Evolutionary conservation across 2,888 invertebrate genomes (phyloP), one percentile per base, ranked within the genome.

Genomic region (Lycaena phlaeas): DNA sequence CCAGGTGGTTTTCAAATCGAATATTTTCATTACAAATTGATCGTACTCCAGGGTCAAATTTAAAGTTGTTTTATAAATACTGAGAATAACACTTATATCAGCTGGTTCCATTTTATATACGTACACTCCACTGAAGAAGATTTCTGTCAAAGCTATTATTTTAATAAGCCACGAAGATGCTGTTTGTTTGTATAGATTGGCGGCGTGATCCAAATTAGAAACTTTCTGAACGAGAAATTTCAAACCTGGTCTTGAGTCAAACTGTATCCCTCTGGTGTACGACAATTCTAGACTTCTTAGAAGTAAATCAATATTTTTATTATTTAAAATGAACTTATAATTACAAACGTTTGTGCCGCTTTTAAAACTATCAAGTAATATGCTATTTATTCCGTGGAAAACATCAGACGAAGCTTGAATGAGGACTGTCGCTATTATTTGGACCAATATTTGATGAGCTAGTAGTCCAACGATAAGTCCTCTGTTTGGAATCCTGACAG

Each of bases 171-270:
- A 95, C 1, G 96, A 93, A 0, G 95, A 94, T 22, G 95, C 95
- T 6, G 96, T 94, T 75, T 96, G 96, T 45, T 93, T 93, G 65
- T 95, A 96, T n/a, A 96, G 82, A 72, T 95, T 96, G 1, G 96
- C 95, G 3, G 95, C 94, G 54, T 92, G 89, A 44, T 92, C 92
- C 48, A 95, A 87, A 61, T 92, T 93, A 0, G 93, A 94, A 0
- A 96, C 95, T 82, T 97, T 97, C 71, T 97, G 97, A 47, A 96
- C 90, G 2, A 97, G 87, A 68, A 97, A 97, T 70, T 97, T 97
- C 12, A 97, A 81, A 0, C 97, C 97, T 0, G 97, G 97, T 22
- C 97, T 87, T 5, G 90, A 87, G 69, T 97, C 97, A 64, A 97
- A 97, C 58, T 94, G 93, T 64, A 91, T 87, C 0, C 96, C 92